Evolutionary conservation across 2,797 vertebrate species (phyloP), one percentile per base, ranked within the genome.

Genomic region (Botia almorhae): DNA sequence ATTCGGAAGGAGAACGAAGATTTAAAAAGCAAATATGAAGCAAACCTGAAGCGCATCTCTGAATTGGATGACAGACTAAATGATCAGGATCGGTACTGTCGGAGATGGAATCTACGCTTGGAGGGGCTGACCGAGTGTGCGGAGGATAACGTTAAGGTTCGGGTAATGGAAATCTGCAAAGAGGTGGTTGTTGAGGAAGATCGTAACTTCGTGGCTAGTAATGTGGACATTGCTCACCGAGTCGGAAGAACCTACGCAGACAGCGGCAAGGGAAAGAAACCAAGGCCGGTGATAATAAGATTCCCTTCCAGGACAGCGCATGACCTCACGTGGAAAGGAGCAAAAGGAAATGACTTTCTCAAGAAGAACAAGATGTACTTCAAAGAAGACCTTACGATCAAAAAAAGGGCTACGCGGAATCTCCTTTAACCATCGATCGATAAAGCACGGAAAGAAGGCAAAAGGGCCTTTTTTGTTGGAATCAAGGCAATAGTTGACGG

Each of bases 351-450:
- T 39, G 2, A 39, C 21, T 69, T 69, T 48, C 19, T 69, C 7
- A 69, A 69, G 46, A 51, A 69, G 21, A 51, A 50, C 46, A 50
- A 51, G 12, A 50, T 69, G 33, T 68, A 43, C 16, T 68, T 68
- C 17, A 68, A 68, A 17, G 64, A 68, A 29, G 21, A 63, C 14
- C 60, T 69, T 29, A 39, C 7, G 1, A 19, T 68, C 3, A 68
- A n/a, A 13, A 7, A 68, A 19, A 68, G 43, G 19, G 36, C 64
- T 39, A 68, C 23, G 29, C 2, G 2, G 3, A 68, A 68, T 68
- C 19, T n/a, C 4, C 17, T 68, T 43, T 68, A 36, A 8, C 17
- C 65, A n/a, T 39, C 17, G 12, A 46, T 68, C 3, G 39, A 23
- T 13, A 68, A 68, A 68, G 64, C 36, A 19, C 17, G 17, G 5